These are phyloP conservation scores for Glyptemys insculpta DNA, from an alignment of 2,797 vertebrate genomes.

Conservation along the genomic window DNA sequence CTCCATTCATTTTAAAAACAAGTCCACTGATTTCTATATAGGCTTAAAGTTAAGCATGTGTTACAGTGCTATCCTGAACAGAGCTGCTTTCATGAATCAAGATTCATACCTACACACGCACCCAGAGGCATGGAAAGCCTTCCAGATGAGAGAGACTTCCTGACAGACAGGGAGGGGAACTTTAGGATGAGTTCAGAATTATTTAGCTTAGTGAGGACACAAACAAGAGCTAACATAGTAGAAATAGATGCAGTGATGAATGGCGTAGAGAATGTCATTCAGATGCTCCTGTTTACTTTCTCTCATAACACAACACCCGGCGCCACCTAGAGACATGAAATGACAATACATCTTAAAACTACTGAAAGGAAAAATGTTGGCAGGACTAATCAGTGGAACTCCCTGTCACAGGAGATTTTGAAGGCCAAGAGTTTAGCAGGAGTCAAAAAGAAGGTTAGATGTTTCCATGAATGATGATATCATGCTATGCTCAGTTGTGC, in stretches of 20 bases:
- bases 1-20: background rate
- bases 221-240: background rate
- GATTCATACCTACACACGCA: background rate
- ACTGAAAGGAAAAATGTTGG: background rate
- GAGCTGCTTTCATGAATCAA: background rate
- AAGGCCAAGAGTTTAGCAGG: background rate
- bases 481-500: background rate
- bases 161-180: background rate
- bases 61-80: background rate
- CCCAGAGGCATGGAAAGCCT: background rate
- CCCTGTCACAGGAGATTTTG: background rate
- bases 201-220: background rate
- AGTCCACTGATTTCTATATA: background rate
- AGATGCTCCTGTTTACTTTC: background rate
- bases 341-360: background rate
- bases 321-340: background rate
- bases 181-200: background rate
- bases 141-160: background rate
- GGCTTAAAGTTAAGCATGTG: background rate
- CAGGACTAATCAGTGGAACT: background rate
- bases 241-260: background rate
- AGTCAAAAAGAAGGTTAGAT: background rate
- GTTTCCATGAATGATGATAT: background rate
- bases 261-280: background rate
- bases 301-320: background rate